Percentiles rank a stretch among this genome's conserved stretches.
phyloP scores from a whole-genome alignment of 2,797 vertebrate genomes.

The Melopsittacus undulatus region DNA sequence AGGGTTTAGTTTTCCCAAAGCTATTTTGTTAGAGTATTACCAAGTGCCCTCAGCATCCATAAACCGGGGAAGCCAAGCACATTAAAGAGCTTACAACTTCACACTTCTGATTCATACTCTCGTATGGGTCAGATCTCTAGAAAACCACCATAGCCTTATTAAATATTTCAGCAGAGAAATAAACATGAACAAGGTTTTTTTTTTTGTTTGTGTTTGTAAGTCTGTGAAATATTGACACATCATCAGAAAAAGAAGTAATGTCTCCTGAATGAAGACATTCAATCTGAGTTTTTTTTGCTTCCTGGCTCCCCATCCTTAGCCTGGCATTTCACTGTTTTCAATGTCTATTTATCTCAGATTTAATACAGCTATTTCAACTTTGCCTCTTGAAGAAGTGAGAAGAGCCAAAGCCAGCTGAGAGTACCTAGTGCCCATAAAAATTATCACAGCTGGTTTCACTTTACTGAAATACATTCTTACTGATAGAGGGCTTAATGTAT shows the following conservation, averaged over 20 bases:
- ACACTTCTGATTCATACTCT: not conserved
- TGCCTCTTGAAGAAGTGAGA: not conserved
- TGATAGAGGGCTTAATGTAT: not conserved
- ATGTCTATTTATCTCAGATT: not conserved
- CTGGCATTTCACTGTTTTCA: not conserved
- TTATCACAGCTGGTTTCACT: not conserved
- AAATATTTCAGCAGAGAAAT: not conserved
- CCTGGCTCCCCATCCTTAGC: not conserved
- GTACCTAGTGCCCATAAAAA: not conserved
- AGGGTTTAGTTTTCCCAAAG: not conserved
- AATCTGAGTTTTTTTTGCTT: not conserved
- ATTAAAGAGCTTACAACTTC: not conserved
- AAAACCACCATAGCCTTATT: not conserved
- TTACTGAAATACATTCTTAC: not conserved
- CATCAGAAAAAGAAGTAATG: not conserved
- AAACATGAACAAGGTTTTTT: not conserved
- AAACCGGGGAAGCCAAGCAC: not conserved
- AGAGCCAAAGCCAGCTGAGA: not conserved
- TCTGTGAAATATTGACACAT: not conserved
- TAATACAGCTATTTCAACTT: not conserved
- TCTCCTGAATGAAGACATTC: not conserved
- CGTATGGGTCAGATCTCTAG: not conserved
- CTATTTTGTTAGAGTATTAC: not conserved
- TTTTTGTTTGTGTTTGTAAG: not conserved
- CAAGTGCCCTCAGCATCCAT: not conserved